Evolutionary conservation across 2,113 vertebrate species (phyloP), one percentile per base, ranked within the genome.

Genomic region (Siphamia tubifer): DNA sequence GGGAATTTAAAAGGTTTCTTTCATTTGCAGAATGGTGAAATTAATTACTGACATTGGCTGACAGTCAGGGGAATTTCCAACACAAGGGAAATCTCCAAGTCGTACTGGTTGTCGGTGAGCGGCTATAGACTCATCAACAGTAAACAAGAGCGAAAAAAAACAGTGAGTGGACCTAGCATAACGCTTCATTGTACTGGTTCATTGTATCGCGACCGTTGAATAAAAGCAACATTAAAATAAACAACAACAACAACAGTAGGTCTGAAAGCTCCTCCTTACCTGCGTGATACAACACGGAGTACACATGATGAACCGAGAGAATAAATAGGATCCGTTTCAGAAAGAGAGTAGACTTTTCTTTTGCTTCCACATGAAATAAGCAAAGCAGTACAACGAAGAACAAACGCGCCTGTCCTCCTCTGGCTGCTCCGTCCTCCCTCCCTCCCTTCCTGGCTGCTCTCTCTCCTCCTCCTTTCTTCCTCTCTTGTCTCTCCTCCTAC

Each of bases 241-340:
- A n/a, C n/a, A n/a, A n/a, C n/a, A n/a, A 27, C 20, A 48, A 47
- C 28, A 44, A 36, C 24, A n/a, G 28, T 3, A n/a, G 43, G 21
- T 15, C 27, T 1, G 20, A 1, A 0, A 25, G 11, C 21, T 43
- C 55, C 63, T 87, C 10, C 92, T 92, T 60, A 93, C 92, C 92
- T 93, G 92, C 36, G 89, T 64, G n/a, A 92, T 7, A 56, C 92
- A 93, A 39, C 91, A 92, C 58, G 77, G 88, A 0, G 53, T 72
- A 15, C 88, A 91, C 92, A 92, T 92, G 4, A 4, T 64, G 45
- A 3, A 1, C 3, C 8, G 24, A 19, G 13, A 12, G 16, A 34
- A 17, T 51, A 3, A 56, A 55, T 42, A 30, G 31, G 43, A 24
- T 55, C 70, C 58, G 58, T 36, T 27, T 58, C 16, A 19, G 51